Evolutionary conservation across 92 coral and sea anemone species (phyloP).

Genomic region (Porites rus): DNA sequence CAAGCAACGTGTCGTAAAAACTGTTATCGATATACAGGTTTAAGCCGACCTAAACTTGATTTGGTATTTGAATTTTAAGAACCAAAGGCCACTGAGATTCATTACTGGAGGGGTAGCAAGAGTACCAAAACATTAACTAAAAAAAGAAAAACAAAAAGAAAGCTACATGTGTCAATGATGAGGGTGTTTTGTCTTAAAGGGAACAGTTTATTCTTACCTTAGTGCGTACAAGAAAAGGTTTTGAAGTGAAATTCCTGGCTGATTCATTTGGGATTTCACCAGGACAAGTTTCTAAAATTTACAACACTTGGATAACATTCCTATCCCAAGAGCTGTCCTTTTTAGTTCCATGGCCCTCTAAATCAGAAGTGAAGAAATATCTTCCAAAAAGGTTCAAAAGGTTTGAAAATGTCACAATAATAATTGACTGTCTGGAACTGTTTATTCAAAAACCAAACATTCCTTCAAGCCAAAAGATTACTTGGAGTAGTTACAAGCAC

Average conservation of each 20-base stretch:
- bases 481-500: conserved; percentile 80
- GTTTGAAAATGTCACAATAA: conserved; percentile 62
- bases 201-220: conserved; percentile 54
- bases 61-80: conserved; percentile 44
- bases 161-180: conserved; percentile 14
- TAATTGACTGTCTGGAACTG: conserved; percentile 67
- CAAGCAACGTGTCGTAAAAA: conserved; percentile 64
- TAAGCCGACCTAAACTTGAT: conserved; percentile 49
- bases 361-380: conserved; percentile 54
- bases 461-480: conserved; percentile 66
- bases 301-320: conserved; percentile 73
- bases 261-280: conserved; percentile 61
- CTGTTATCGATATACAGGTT: conserved; percentile 54
- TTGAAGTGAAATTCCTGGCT: conserved; percentile 71
- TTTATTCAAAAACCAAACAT: conserved; percentile 60
- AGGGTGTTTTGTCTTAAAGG: conserved; percentile 40
- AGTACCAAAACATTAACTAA: conserved; percentile 41
- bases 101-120: conserved; percentile 64
- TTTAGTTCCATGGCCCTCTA: conserved; percentile 75
- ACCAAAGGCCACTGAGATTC: conserved; percentile 50
- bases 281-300: conserved; percentile 64
- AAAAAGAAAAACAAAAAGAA: conserved; percentile 15
- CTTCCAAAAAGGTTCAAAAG: conserved; percentile 61
- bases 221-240: conserved; percentile 69
- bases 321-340: conserved; percentile 71